Evolutionary conservation across 2,113 vertebrate species (phyloP).

Genomic region (Pseudois nayaur): DNA sequence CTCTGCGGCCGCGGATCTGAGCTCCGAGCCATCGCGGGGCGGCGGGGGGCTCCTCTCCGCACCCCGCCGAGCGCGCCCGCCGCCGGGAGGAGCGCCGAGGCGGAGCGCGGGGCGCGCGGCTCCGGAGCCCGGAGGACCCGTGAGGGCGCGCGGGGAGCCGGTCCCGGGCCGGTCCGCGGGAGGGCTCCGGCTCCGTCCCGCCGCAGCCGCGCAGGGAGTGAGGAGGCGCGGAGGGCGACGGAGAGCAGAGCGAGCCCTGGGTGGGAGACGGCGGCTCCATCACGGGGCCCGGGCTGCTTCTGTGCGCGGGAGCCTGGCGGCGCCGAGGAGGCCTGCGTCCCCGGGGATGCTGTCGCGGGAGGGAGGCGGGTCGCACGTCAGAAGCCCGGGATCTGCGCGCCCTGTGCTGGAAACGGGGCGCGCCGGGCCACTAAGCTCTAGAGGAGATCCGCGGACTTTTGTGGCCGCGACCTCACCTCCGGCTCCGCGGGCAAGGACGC

Average conservation of each 20-base stretch:
- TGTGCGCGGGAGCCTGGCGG: neutral
- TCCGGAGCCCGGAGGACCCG: neutral
- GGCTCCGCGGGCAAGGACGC: neutral
- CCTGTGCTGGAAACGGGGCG: neutral
- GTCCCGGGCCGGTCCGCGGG: rapidly evolving
- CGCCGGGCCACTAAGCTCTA: rapidly evolving
- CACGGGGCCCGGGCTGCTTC: neutral
- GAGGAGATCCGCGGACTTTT: neutral
- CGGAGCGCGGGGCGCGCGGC: neutral
- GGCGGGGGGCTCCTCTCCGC: too few species aligned
- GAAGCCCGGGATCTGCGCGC: neutral
- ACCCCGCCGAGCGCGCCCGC: too few species aligned
- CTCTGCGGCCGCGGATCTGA: neutral
- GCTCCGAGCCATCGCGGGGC: rapidly evolving
- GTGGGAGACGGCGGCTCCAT: rapidly evolving
- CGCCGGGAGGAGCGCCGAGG: neutral
- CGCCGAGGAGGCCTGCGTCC: neutral
- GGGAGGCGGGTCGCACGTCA: neutral
- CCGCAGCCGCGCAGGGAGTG: too few species aligned
- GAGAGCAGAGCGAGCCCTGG: neutral
- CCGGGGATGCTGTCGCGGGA: neutral
- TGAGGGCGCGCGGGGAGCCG: too few species aligned
- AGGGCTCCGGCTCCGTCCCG: neutral
- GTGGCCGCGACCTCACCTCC: neutral
- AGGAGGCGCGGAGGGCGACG: too few species aligned